Evolutionary conservation across 2,888 invertebrate species (phyloP).

Genomic region (Callosobruchus maculatus): DNA sequence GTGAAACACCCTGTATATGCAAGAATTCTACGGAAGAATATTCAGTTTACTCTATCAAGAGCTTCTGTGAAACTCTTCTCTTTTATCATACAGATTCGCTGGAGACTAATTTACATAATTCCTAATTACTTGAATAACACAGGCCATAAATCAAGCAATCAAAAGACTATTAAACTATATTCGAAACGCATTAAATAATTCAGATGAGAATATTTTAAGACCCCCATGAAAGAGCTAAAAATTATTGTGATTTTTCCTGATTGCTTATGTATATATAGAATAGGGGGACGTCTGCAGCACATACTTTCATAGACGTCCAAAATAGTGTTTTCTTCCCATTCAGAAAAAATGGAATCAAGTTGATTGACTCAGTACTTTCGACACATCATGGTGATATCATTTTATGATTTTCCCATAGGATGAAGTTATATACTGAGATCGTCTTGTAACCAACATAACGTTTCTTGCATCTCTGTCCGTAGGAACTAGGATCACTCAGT

Average conservation of each 20-base stretch:
- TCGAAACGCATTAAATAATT: constrained; percentile 9
- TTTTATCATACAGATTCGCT: not conserved
- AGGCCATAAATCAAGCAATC: constrained; percentile 14
- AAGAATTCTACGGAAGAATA: too few relatives aligned
- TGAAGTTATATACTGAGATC: too few relatives aligned
- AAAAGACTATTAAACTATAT: constrained; percentile 12
- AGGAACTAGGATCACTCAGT: too few relatives aligned
- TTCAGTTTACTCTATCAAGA: too few relatives aligned
- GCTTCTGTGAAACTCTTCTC: not conserved
- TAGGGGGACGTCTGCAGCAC: not conserved
- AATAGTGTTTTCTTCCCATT: too few relatives aligned
- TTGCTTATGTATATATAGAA: not conserved
- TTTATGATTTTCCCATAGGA: too few relatives aligned
- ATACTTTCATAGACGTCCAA: not conserved
- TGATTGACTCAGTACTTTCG: too few relatives aligned
- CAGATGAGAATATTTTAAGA: not conserved
- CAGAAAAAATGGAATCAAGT: too few relatives aligned
- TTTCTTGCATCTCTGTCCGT: too few relatives aligned
- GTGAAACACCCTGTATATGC: too few relatives aligned
- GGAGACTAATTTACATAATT: not conserved
- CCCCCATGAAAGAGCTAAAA: not conserved
- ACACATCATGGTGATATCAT: too few relatives aligned
- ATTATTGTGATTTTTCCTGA: not conserved
- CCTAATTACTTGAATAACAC: not conserved
- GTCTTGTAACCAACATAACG: too few relatives aligned